Evolutionary conservation across 2,797 vertebrate species (phyloP).

Genomic region (Loriculus beryllinus): DNA sequence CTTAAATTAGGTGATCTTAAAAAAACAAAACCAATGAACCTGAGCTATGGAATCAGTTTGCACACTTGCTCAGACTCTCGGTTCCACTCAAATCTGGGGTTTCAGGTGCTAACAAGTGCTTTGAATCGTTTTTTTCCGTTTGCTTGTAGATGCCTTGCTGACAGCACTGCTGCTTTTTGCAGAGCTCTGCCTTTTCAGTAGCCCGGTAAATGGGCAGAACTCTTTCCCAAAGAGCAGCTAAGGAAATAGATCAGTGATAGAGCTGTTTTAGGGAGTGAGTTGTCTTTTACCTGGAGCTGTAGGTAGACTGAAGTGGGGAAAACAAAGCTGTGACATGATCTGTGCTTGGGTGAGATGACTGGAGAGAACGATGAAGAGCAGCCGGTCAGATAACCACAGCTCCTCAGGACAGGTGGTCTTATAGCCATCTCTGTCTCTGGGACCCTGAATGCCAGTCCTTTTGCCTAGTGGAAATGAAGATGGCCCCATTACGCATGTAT

Average conservation of each 20-base stretch:
- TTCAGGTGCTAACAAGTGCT: not conserved
- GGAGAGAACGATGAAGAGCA: not conserved
- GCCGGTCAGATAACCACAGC: not conserved
- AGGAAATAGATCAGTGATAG: not conserved
- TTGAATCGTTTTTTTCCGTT: not conserved
- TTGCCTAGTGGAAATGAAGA: not conserved
- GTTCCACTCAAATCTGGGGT: not conserved
- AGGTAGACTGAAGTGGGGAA: not conserved
- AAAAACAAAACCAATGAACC: not conserved
- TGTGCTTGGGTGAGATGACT: not conserved
- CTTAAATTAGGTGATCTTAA: not conserved
- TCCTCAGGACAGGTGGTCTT: not conserved
- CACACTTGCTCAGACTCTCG: not conserved
- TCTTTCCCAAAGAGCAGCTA: not conserved
- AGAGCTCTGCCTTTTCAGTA: not conserved
- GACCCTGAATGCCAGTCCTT: not conserved
- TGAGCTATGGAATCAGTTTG: not conserved
- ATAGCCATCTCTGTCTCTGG: not conserved
- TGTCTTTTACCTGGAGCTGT: not conserved
- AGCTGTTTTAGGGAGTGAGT: not conserved
- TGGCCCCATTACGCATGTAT: rapidly evolving
- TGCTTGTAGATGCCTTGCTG: not conserved
- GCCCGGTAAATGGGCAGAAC: not conserved
- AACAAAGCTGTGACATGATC: not conserved
- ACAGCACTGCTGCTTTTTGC: not conserved